Base-by-base conservation (phyloP, 2,113 vertebrate genomes). In the Oncorhynchus mykiss region DNA sequence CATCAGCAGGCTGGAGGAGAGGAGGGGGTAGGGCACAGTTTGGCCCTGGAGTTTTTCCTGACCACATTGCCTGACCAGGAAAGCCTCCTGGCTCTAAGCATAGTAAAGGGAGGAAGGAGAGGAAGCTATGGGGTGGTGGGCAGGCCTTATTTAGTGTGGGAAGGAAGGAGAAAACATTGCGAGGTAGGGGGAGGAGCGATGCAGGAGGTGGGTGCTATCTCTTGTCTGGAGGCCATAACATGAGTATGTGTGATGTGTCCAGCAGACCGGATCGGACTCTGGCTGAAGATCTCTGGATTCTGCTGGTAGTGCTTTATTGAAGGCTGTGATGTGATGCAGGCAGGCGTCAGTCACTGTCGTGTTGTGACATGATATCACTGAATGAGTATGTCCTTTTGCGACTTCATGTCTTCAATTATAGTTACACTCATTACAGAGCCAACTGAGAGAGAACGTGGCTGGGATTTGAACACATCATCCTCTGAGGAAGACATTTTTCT, bases 201-300 rank as follows among this genome's bases (percentile, higher is more conserved):
- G 45, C 67, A 60, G 71, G 31, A 60, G 59, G 29, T 74, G 54
- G 49, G 24, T 57, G 24, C 27, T 16, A 57, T 39, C 51, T 27
- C 18, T 22, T 69, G 67, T 69, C 67, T 31, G 18, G 67, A 11
- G 13, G 67, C 31, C 67, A 45, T 69, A 24, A 25, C 51, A 71
- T 25, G 27, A 13, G 60, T 74, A n/a, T n/a, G 62, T 34, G 9
- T 45, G 39, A 45, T 45, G 39, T 45, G 39, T 45, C 39, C 39
- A 45, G 39, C 39, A 45, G 39, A 45, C 2, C 2, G 39, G 39
- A 9, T 45, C 39, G 9, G 39, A 3, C 66, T 67, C 14, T 67
- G n/a, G 8, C 66, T 74, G 60, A 71, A 48, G 39, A 18, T 80
- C 78, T 90, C 80, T 65, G 68, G 76, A 86, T 85, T 75, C 83